phyloP scores from a whole-genome alignment of 2,888 invertebrate genomes.

The Leucoma salicis region DNA sequence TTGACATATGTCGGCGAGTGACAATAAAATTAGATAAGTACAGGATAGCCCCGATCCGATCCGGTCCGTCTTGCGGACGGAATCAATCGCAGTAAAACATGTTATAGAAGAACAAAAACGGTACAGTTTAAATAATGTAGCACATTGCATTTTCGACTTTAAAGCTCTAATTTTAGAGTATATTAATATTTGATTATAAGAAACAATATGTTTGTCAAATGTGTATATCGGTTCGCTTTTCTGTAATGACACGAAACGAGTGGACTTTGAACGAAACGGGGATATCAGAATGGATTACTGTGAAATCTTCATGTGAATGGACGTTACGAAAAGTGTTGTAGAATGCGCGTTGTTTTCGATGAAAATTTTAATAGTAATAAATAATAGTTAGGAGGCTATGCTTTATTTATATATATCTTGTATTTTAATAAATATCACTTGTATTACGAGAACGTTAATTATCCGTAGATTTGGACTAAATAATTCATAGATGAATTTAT shows the following conservation, averaged over 20 bases:
- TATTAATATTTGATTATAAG: slow-evolving; percentile 11
- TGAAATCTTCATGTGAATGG: slow-evolving; percentile 52
- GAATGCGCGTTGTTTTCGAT: slow-evolving; percentile 27
- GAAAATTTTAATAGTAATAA: slow-evolving; percentile 18
- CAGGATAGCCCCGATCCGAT: slow-evolving; percentile 65
- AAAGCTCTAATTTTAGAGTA: slow-evolving; percentile 21
- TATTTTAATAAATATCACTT: too few species aligned
- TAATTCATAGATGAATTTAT: too few species aligned
- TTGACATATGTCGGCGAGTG: slow-evolving; percentile 62
- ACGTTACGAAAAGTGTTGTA: slow-evolving; percentile 42
- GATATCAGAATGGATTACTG: slow-evolving; percentile 65
- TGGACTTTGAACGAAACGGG: slow-evolving; percentile 68
- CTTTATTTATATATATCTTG: too few species aligned
- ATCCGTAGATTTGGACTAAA: too few species aligned
- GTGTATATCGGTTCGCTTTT: slow-evolving; percentile 66
- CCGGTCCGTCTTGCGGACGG: slow-evolving; percentile 68
- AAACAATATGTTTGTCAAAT: slow-evolving; percentile 34
- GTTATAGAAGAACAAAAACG: slow-evolving; percentile 44
- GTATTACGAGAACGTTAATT: too few species aligned
- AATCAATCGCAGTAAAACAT: slow-evolving; percentile 81
- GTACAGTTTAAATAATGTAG: slow-evolving; percentile 19
- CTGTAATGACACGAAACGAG: slow-evolving; percentile 72
- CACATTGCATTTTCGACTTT: slow-evolving; percentile 42
- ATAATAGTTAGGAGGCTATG: too few species aligned
- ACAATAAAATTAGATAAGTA: slow-evolving; percentile 82